Conservation (phyloP, 1,140 invertebrate genomes). For the Drosophila pachea region DNA sequence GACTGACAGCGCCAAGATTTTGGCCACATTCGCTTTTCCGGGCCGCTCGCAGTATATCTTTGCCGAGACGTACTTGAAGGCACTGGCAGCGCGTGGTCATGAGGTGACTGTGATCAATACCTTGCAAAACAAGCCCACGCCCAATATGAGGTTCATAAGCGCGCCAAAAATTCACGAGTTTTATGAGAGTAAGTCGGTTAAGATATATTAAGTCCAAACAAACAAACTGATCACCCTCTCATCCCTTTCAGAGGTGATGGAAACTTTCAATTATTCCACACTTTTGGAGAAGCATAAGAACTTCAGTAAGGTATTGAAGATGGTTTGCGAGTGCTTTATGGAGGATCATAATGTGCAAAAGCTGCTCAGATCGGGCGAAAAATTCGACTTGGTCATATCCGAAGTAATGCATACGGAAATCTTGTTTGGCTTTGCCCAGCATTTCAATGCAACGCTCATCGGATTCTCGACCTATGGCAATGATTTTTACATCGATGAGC, state of each 20-base stretch:
- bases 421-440: constrained; percentile 54
- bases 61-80: constrained; percentile 80
- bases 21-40: constrained; percentile 79
- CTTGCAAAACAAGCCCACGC: constrained; percentile 62
- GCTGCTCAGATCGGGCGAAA: constrained; percentile 52
- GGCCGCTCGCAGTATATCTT: constrained; percentile 81
- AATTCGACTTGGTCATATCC: constrained; percentile 71
- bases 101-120: constrained; percentile 79
- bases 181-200: constrained; percentile 57
- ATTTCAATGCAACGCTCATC: constrained; percentile 69
- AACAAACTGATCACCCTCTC: too few relatives aligned
- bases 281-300: constrained; percentile 76
- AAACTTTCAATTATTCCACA: background rate
- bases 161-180: constrained; percentile 34
- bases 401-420: constrained; percentile 59
- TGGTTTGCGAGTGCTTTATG: constrained; percentile 9
- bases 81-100: constrained; percentile 80
- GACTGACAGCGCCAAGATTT: constrained; percentile 53
- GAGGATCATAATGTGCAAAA: constrained; percentile 45
- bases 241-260: too few relatives aligned
- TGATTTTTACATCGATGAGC: constrained; percentile 46
- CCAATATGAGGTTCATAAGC: constrained; percentile 75
- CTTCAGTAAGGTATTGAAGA: background rate
- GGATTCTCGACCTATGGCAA: constrained; percentile 67
- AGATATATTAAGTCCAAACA: constrained; percentile 2